A percentile compares a stretch with the other conserved stretches of the same genome.
Conservation (phyloP, 2,888 invertebrate genomes). For the Acholoe squamosa region DNA sequence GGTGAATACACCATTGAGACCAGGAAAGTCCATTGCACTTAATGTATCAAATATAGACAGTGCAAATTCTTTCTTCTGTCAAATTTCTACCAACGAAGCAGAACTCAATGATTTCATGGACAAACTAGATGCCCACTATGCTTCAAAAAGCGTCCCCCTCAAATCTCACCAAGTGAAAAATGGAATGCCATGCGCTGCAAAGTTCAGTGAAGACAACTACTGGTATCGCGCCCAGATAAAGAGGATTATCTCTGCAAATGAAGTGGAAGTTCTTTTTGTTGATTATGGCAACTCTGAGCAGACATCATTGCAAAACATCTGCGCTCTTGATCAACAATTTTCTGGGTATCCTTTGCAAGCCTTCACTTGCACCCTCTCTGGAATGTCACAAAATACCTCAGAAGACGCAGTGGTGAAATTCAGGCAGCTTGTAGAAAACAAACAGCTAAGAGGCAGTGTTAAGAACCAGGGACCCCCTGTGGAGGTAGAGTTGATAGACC, state of each 20-base stretch:
- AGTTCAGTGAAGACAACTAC: conserved; percentile 75
- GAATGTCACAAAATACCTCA: background rate
- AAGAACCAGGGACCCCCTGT: background rate
- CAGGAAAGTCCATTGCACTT: background rate
- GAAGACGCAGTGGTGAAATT: background rate
- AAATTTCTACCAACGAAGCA: conserved; percentile 70
- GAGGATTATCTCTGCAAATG: conserved; percentile 66
- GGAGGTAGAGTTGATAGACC: conserved; percentile 19
- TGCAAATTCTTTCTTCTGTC: conserved; percentile 72
- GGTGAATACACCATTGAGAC: conserved; percentile 27
- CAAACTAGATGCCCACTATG: conserved; percentile 67
- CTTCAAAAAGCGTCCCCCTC: background rate
- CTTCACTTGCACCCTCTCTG: background rate
- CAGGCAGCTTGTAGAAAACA: conserved; percentile 41
- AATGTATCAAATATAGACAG: conserved; percentile 63
- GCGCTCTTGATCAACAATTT: conserved; percentile 1
- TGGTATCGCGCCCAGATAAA: conserved; percentile 79
- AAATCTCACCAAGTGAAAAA: conserved; percentile 24
- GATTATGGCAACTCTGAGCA: conserved; percentile 82
- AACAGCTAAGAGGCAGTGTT: background rate
- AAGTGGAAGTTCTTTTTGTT: conserved; percentile 79
- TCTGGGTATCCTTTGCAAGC: conserved; percentile 40
- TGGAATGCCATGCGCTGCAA: conserved; percentile 68
- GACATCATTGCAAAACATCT: conserved; percentile 64
- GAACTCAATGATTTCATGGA: conserved; percentile 69